phyloP scores from a whole-genome alignment of 2,888 invertebrate genomes.

The Orthosia gracilis region DNA sequence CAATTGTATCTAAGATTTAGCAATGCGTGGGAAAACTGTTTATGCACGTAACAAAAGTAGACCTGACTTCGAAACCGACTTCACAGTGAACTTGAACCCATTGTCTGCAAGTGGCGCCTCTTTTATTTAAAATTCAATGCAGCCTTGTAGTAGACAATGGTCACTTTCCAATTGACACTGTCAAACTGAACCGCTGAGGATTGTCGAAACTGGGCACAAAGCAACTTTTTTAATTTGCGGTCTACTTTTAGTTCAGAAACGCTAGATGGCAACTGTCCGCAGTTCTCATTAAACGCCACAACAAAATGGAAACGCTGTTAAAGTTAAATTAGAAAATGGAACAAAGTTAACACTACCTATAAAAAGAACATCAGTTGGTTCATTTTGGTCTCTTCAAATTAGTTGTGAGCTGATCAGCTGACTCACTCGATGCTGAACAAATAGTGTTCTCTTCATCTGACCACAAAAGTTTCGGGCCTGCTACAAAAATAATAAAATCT shows the following conservation, averaged over 20 bases:
- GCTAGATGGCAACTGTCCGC: constrained; percentile 64
- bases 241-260: constrained; percentile 67
- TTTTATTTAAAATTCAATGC: constrained; percentile 69
- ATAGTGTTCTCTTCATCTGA: neutral
- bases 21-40: neutral
- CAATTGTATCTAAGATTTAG: neutral
- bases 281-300: constrained; percentile 71
- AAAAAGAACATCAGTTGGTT: constrained; percentile 2
- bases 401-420: neutral
- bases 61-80: constrained; percentile 10
- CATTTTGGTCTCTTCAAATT: constrained; percentile 1
- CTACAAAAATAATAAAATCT: too few species aligned
- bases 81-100: constrained; percentile 33
- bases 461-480: neutral
- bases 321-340: constrained; percentile 60
- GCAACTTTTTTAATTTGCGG: constrained; percentile 80
- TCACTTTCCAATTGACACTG: constrained; percentile 72
- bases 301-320: constrained; percentile 64
- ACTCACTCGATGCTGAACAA: neutral
- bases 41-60: neutral
- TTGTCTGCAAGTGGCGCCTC: constrained; percentile 27
- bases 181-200: constrained; percentile 67
- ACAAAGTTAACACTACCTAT: constrained; percentile 20
- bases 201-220: constrained; percentile 66
- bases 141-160: constrained; percentile 62